Conservation (phyloP, 2,888 invertebrate species). For the Zygaena filipendulae region DNA sequence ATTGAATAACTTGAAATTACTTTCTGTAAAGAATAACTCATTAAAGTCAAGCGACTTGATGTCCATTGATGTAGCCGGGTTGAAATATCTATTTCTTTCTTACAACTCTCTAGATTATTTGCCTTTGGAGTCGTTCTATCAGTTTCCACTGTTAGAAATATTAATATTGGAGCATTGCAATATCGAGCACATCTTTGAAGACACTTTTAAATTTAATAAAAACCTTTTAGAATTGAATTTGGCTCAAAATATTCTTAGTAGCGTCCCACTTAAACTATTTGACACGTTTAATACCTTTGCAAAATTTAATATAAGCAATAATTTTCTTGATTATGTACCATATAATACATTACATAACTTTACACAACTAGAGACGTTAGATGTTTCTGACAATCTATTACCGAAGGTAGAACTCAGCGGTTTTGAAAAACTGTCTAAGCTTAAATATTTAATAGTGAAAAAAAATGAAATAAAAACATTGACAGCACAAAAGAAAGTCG, state of each 20-base stretch:
- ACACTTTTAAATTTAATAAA: slow-evolving; percentile 79
- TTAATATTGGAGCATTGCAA: slow-evolving; percentile 77
- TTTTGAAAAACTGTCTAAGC: slow-evolving; percentile 41
- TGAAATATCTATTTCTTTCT: slow-evolving; percentile 78
- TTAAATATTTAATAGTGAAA: slow-evolving; percentile 45
- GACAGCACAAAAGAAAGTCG: slow-evolving; percentile 41
- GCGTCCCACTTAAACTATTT: slow-evolving; percentile 75
- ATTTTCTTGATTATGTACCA: slow-evolving; percentile 79
- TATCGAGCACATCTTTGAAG: slow-evolving; percentile 74
- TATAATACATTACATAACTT: slow-evolving; percentile 81
- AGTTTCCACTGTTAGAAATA: slow-evolving; percentile 80
- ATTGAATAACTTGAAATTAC: slow-evolving; percentile 78
- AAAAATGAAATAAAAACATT: slow-evolving; percentile 55
- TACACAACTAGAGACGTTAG: slow-evolving; percentile 76
- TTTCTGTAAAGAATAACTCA: slow-evolving; percentile 81
- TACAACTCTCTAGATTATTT: slow-evolving; percentile 83
- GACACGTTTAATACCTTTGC: slow-evolving; percentile 75
- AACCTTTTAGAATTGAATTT: slow-evolving; percentile 79
- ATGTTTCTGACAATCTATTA: slow-evolving; percentile 75
- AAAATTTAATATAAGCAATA: slow-evolving; percentile 80
- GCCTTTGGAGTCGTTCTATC: slow-evolving; percentile 75
- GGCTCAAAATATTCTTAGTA: slow-evolving; percentile 75
- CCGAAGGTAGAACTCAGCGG: slow-evolving; percentile 76
- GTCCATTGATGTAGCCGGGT: slow-evolving; percentile 78
- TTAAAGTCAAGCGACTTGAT: slow-evolving; percentile 75